phyloP scores from a whole-genome alignment of 2,797 vertebrate species.

The Phylloscopus collybita region DNA sequence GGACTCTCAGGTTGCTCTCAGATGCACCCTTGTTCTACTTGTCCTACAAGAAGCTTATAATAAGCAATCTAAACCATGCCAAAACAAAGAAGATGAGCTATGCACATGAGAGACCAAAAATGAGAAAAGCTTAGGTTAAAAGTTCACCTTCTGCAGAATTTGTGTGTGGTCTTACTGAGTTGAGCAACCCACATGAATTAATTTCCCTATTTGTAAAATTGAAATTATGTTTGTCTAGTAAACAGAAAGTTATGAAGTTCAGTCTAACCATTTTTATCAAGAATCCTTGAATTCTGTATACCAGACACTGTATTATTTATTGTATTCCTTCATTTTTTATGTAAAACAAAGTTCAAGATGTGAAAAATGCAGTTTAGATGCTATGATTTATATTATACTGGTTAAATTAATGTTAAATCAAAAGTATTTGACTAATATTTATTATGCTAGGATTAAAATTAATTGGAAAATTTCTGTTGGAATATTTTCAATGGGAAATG shows the following conservation, averaged over 20 bases:
- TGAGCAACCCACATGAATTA: not conserved
- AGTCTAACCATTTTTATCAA: not conserved
- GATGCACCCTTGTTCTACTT: not conserved
- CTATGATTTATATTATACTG: not conserved
- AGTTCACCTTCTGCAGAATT: not conserved
- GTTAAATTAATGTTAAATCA: not conserved
- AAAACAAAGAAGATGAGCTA: not conserved
- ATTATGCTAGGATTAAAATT: not conserved
- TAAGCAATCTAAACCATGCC: not conserved
- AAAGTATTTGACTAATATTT: not conserved
- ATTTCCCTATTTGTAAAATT: not conserved
- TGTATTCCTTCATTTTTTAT: not conserved
- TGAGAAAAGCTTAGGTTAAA: not conserved
- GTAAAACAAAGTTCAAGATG: not conserved
- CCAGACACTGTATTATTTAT: not conserved
- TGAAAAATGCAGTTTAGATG: not conserved
- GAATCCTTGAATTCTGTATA: not conserved
- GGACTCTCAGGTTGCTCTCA: not conserved
- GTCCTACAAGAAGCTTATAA: not conserved
- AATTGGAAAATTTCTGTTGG: not conserved
- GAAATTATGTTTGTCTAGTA: not conserved
- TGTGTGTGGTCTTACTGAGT: not conserved
- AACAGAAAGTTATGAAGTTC: not conserved
- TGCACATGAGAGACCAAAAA: accelerated
- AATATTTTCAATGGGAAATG: not conserved